phyloP scores from a whole-genome alignment of 1,140 invertebrate species.

The Lanistes nyassanus region DNA sequence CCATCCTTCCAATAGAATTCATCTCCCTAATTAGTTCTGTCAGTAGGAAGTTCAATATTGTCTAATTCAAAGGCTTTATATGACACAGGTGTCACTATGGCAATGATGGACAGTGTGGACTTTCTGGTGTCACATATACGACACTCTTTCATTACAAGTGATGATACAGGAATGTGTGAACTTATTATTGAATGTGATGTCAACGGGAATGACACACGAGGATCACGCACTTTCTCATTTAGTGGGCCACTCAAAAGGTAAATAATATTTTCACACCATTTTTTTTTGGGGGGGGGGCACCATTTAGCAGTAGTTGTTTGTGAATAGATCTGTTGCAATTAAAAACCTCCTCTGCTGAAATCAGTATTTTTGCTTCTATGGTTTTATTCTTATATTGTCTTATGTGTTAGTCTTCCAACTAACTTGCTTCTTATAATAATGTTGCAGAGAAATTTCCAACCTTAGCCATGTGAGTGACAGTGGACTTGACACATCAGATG shows the following conservation, averaged over 20 bases:
- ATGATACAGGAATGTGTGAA: slow-evolving; percentile 81
- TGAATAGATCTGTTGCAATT: background rate
- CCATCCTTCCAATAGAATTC: too few species aligned
- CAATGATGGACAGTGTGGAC: slow-evolving; percentile 65
- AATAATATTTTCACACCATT: background rate
- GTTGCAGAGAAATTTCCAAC: too few species aligned
- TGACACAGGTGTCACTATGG: slow-evolving; percentile 63
- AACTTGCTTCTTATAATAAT: too few species aligned
- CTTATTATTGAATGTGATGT: slow-evolving; percentile 57
- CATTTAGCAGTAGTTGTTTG: background rate
- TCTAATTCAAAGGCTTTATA: too few species aligned
- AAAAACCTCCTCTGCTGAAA: background rate
- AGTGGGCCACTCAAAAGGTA: background rate
- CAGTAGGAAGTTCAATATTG: too few species aligned
- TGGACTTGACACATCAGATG: slow-evolving; percentile 49
- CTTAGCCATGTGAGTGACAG: slow-evolving; percentile 14
- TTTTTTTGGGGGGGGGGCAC: too few species aligned
- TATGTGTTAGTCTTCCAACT: too few species aligned
- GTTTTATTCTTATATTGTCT: too few species aligned
- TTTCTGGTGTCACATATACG: slow-evolving; percentile 91
- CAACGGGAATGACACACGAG: slow-evolving; percentile 51
- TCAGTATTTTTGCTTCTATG: background rate
- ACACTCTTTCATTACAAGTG: slow-evolving; percentile 71
- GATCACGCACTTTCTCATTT: slow-evolving; percentile 14
- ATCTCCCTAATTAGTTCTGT: too few species aligned